Percentiles rank a stretch among this genome's conserved stretches.
These are phyloP conservation scores for Ectobius pallidus DNA, from an alignment of 2,888 invertebrate species.

Conservation along the genomic window DNA sequence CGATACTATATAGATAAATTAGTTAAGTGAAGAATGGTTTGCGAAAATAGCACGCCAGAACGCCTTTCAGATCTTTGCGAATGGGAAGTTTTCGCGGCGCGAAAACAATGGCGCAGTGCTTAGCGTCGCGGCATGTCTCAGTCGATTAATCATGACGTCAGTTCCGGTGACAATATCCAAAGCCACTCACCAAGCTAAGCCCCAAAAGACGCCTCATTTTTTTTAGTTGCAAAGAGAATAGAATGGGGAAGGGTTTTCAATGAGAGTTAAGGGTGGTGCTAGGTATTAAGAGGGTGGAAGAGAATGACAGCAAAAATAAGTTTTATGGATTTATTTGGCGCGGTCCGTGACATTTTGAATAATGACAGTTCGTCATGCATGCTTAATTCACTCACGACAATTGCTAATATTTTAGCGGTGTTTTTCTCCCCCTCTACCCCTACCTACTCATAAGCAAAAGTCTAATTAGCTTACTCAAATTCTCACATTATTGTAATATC, in stretches of 20 bases:
- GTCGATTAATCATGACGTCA: conserved; percentile 39
- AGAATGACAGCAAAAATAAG: conserved; percentile 27
- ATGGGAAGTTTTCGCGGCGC: neutral
- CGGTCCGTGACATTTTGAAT: conserved; percentile 24
- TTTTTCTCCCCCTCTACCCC: neutral
- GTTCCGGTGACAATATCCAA: conserved; percentile 30
- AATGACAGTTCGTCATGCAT: conserved; percentile 26
- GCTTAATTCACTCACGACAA: conserved; percentile 26
- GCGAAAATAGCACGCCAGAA: too few relatives aligned
- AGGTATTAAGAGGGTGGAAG: conserved; percentile 17
- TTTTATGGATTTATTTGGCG: conserved; percentile 30
- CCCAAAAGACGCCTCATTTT: conserved; percentile 11
- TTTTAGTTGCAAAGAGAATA: conserved; percentile 7
- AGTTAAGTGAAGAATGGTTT: too few relatives aligned
- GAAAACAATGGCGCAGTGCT: conserved; percentile 23
- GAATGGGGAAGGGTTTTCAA: neutral
- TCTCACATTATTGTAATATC: neutral
- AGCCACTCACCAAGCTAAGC: conserved; percentile 22
- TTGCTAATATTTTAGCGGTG: conserved; percentile 28
- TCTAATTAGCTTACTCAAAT: neutral
- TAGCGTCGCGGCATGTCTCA: conserved; percentile 9
- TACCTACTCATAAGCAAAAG: neutral
- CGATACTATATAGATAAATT: too few relatives aligned
- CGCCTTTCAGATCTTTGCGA: too few relatives aligned
- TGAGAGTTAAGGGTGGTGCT: neutral